These are phyloP conservation scores for Platorchestia sp. DNA, from an alignment of 1,140 invertebrate species.

Conservation along the genomic window DNA sequence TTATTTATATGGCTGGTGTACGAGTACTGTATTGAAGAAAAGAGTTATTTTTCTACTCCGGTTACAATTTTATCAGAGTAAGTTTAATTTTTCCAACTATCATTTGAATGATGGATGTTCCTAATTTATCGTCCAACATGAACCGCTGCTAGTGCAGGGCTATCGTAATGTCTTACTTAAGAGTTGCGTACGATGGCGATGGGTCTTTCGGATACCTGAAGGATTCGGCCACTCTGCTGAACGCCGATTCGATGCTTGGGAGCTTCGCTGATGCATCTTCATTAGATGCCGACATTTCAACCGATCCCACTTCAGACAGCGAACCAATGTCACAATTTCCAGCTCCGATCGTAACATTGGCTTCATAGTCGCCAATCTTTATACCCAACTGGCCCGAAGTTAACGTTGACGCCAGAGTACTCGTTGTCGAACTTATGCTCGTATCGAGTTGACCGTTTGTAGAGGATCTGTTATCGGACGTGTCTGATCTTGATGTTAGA, in stretches of 20 bases:
- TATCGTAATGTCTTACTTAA: slow-evolving; percentile 57
- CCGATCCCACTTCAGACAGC: slow-evolving; percentile 47
- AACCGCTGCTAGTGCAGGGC: background rate
- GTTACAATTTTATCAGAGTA: background rate
- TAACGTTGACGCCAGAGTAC: slow-evolving; percentile 56
- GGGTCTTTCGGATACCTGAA: slow-evolving; percentile 60
- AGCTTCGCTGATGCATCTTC: slow-evolving; percentile 58
- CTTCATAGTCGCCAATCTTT: slow-evolving; percentile 60
- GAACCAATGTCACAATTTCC: slow-evolving; percentile 50
- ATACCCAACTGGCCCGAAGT: slow-evolving; percentile 56
- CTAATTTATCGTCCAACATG: background rate
- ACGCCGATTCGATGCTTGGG: slow-evolving; percentile 67
- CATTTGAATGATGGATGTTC: background rate
- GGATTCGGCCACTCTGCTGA: slow-evolving; percentile 64
- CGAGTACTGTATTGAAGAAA: too few species aligned
- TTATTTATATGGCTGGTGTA: too few species aligned
- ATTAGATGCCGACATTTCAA: slow-evolving; percentile 32
- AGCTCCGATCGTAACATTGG: slow-evolving; percentile 60
- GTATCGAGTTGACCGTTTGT: background rate
- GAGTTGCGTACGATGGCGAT: slow-evolving; percentile 62
- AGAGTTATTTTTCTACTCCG: too few species aligned
- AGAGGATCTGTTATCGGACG: background rate
- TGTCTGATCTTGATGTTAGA: background rate
- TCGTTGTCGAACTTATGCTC: slow-evolving; percentile 1
- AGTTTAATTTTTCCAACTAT: background rate